Base-by-base conservation (phyloP, 2,888 invertebrate species). In the Hirudinaria manillensis region DNA sequence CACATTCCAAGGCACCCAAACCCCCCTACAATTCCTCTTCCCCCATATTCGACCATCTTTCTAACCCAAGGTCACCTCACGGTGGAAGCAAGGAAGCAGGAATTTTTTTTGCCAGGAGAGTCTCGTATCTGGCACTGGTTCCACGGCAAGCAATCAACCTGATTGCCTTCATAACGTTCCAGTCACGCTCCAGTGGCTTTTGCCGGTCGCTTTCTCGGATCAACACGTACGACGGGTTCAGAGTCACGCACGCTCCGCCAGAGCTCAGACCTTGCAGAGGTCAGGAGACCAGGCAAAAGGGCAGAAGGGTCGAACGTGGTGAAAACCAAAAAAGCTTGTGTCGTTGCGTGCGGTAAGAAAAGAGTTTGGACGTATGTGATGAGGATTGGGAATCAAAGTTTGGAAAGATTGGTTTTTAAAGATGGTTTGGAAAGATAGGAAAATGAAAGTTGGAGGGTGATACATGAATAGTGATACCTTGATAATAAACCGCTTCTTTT, bases 91-190 rank as follows among this genome's bases (percentile, higher is more conserved):
- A 29, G 61, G 53, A 53, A 53, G 3, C 24, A 13, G 7, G 6
- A 19, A 24, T 16, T 16, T 4, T n/a, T 3, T 61, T 10, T 61
- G 61, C 61, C 61, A 61, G 29, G 61, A 61, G n/a, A 61, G 3
- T n/a, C 24, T 61, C 29, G n/a, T 21, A 61, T n/a, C 61, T 61
- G 61, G 61, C 29, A 29, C 61, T 27, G 61, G 24, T 61, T 29
- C n/a, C 10, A 7, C 24, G 2, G 19, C 61, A 61, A 29, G 61
- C 61, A 61, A 61, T 61, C 61, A 61, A 16, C 61, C 29, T 21
- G 61, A 61, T 61, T 61, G 61, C 61, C 4, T 61, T 61, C 61
- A 61, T 61, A 61, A 61, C 61, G 29, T 29, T 61, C 29, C 10
- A 13, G 61, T 6, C 61, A 61, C 61, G 61, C 61, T 61, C 19